phyloP scores from a whole-genome alignment of 2,888 invertebrate genomes.

The Cabera pusaria region DNA sequence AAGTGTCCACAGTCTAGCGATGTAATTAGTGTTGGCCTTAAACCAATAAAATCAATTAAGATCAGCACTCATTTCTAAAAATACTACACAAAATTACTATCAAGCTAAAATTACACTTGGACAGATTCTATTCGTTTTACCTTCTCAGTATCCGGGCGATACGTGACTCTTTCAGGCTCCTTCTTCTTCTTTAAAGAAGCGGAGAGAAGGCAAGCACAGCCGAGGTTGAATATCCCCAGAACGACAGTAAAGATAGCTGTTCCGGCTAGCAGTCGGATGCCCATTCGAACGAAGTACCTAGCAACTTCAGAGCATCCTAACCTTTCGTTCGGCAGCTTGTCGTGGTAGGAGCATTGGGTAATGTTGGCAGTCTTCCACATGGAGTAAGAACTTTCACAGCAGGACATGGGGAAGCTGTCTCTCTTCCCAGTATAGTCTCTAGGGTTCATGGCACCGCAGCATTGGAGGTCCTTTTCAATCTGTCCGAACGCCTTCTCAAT shows the following conservation, averaged over 20 bases:
- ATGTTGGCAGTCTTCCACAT: slow-evolving; percentile 60
- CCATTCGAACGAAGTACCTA: slow-evolving; percentile 59
- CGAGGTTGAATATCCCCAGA: slow-evolving; percentile 52
- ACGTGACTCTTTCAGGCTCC: slow-evolving; percentile 43
- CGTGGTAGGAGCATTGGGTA: slow-evolving; percentile 67
- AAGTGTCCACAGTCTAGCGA: too few species aligned
- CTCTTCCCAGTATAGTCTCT: slow-evolving; percentile 71
- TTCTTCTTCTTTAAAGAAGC: slow-evolving; percentile 45
- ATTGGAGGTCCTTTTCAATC: slow-evolving; percentile 66
- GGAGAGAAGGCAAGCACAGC: slow-evolving; percentile 48
- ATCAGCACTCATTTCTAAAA: too few species aligned
- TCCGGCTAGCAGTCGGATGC: slow-evolving; percentile 57
- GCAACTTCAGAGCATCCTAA: slow-evolving; percentile 69
- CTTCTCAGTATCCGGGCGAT: too few species aligned
- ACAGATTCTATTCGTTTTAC: too few species aligned
- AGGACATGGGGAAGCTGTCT: slow-evolving; percentile 63
- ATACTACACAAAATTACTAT: too few species aligned
- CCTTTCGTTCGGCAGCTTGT: slow-evolving; percentile 70
- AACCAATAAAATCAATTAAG: too few species aligned
- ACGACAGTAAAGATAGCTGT: slow-evolving; percentile 56
- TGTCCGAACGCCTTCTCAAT: slow-evolving; percentile 52
- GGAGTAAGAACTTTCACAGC: slow-evolving; percentile 70
- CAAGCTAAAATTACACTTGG: too few species aligned
- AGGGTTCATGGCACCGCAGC: slow-evolving; percentile 69
- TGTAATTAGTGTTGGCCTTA: too few species aligned